Evolutionary conservation across 2,888 invertebrate genomes (phyloP), one percentile per base, ranked within the genome.

Genomic region (Auanema sp.): DNA sequence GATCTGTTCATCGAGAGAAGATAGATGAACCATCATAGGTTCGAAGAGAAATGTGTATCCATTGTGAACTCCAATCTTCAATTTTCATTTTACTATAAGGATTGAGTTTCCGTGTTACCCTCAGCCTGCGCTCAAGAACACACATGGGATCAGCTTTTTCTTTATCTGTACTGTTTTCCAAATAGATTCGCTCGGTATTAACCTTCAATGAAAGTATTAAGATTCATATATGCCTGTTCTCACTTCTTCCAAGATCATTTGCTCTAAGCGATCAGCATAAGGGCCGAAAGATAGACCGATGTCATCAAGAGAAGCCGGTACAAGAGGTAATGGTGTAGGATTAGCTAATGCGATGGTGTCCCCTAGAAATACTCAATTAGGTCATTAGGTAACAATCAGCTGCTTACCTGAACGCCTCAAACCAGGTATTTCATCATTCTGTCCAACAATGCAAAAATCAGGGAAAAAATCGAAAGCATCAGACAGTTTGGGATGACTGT

Each of bases 1-100:
- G 11, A 56, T 16, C 11, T 54, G 50, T 42, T 75, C 74, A 53
- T 68, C 68, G 43, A 52, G 40, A 10, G 73, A 58, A 6, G 83
- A 80, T 49, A 86, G 71, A 57, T 84, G 82, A 23, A 86, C 81
- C 1, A 83, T 81, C 58, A 85, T 79, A 8, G 86, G 86, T 57
- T 86, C 85, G 33, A 84, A 84, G 5, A 86, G 75, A 74, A 84
- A 87, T 10, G 83, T 79, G 81, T 84, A 85, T 5, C 87, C 86
- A 79, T 87, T 87, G 76, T 87, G 87, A 11, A 87, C 83, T 44
- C 87, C 86, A 62, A 87, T 82, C 85, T 86, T 64, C 8, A 73
- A 55, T 16, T 12, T n/a, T n/a, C n/a, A n/a, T n/a, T n/a, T n/a
- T n/a, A n/a, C n/a, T n/a, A n/a, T n/a, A n/a, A n/a, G n/a, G n/a